Conservation (phyloP, 2,888 invertebrate genomes). For the Nyleta sp. region DNA sequence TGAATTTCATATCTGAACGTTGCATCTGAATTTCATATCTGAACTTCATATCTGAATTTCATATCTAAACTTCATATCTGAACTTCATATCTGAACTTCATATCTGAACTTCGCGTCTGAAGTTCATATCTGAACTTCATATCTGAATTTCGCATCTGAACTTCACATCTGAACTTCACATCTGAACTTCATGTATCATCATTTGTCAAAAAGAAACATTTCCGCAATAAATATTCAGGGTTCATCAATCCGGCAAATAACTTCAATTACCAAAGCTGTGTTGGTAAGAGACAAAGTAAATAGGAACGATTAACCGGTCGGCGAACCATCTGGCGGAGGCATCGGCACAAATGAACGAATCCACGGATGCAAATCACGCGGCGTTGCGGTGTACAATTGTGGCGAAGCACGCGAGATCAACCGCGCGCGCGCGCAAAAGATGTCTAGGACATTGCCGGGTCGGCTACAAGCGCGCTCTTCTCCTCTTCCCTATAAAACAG, state of each 20-base stretch:
- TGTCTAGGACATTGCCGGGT: slow-evolving; percentile 60
- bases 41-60: too few relatives aligned
- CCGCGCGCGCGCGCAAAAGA: slow-evolving; percentile 58
- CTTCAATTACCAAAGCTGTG: slow-evolving; percentile 28
- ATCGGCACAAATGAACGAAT: slow-evolving; percentile 63
- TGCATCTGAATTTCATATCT: too few relatives aligned
- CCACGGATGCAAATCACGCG: slow-evolving; percentile 69
- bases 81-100: too few relatives aligned
- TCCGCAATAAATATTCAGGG: background rate
- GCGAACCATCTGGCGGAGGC: slow-evolving; percentile 63
- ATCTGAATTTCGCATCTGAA: too few relatives aligned
- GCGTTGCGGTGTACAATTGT: slow-evolving; percentile 61
- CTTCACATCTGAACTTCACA: too few relatives aligned
- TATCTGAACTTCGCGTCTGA: too few relatives aligned
- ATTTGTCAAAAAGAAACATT: too few relatives aligned
- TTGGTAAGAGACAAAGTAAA: slow-evolving; percentile 47
- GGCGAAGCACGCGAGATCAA: slow-evolving; percentile 68
- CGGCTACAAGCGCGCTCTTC: slow-evolving; percentile 54
- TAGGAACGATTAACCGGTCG: slow-evolving; percentile 65
- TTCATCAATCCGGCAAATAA: slow-evolving; percentile 32
- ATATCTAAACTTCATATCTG: too few relatives aligned
- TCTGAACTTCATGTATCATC: too few relatives aligned
- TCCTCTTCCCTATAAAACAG: slow-evolving; percentile 61
- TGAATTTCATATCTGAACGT: too few relatives aligned
- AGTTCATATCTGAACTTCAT: too few relatives aligned